Evolutionary conservation across 2,113 vertebrate genomes (phyloP), one percentile per base, ranked within the genome.

Genomic region (Rhinopomastus cyanomelas): DNA sequence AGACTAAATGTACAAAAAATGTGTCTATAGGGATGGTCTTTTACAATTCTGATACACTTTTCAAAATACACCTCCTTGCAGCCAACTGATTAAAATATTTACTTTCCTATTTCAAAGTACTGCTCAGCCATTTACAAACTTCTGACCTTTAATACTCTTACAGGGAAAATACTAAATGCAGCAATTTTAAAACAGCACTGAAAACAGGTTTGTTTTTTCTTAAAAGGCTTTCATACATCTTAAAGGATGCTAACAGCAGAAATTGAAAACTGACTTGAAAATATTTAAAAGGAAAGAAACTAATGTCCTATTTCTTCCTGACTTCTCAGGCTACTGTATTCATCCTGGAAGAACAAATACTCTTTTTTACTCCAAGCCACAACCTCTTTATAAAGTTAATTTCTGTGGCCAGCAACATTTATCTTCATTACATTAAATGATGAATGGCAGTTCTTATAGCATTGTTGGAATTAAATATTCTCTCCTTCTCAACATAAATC

Each of bases 361-460:
- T 87, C 27, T 5, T 72, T 87, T 82, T 62, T 87, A 34, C 53
- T 82, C 42, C 37, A 79, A 91, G 42, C 32, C 46, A 67, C 30
- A 86, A 32, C 64, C 22, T 61, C 65, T 89, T 92, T 53, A 81
- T 72, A 91, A 88, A 16, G 59, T 53, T 86, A 17, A 3, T 86
- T 89, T 92, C 72, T 65, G 65, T 61, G 42, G 36, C 14, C 55
- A 86, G 34, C 4, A 86, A 53, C 46, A 68, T 88, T 92, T 76
- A 84, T 93, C 90, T 86, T 88, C 69, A 88, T 91, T 66, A 66
- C 26, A 59, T 86, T 88, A n/a, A 94, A 93, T 86, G 72, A 90
- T 65, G 51, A 91, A 90, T 81, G 39, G 8, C 71, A 79, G 25
- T 87, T 91, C 53, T 52, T 86, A 29, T n/a, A 69, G 36, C 22